Evolutionary conservation across 2,797 vertebrate species (phyloP).

Genomic region (Sebastes glaucus): DNA sequence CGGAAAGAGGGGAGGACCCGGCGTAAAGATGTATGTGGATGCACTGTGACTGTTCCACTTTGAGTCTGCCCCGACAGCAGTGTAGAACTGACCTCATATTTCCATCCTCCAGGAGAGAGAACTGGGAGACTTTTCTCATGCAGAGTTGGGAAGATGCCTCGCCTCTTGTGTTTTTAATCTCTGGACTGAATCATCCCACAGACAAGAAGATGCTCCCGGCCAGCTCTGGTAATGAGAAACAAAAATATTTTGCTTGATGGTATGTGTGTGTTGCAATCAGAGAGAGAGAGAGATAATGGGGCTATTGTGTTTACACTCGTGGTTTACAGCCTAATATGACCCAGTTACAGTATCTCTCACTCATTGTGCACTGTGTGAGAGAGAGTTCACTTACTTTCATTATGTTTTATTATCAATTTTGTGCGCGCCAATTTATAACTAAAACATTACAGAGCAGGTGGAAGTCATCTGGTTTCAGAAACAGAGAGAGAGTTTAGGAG

Average conservation of each 20-base stretch:
- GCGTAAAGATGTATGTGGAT: conserved; percentile 30
- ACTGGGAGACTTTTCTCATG: conserved; percentile 19
- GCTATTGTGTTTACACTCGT: conserved; percentile 40
- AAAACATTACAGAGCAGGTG: conserved; percentile 24
- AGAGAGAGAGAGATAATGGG: conserved; percentile 26
- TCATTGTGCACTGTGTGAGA: not conserved
- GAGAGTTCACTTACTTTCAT: not conserved
- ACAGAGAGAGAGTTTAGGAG: conserved; percentile 33
- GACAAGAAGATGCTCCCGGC: conserved; percentile 25
- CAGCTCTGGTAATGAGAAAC: conserved; percentile 60
- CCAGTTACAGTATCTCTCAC: conserved; percentile 24
- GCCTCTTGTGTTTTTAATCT: conserved; percentile 39
- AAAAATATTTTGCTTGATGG: conserved; percentile 25
- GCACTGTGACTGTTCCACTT: conserved; percentile 37
- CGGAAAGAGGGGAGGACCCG: conserved; percentile 57
- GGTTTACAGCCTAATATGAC: conserved; percentile 24
- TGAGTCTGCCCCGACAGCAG: conserved; percentile 22
- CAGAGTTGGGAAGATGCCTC: conserved; percentile 27
- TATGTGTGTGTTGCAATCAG: not conserved
- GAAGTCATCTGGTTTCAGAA: conserved; percentile 28
- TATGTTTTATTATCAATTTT: not conserved
- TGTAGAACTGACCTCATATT: conserved; percentile 22
- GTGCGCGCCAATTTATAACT: not conserved
- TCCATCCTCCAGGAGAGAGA: conserved; percentile 34
- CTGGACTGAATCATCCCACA: conserved; percentile 25